Percentiles rank a stretch among this genome's conserved stretches.
phyloP scores from a whole-genome alignment of 2,797 vertebrate species.

The Loris lydekkerianus region DNA sequence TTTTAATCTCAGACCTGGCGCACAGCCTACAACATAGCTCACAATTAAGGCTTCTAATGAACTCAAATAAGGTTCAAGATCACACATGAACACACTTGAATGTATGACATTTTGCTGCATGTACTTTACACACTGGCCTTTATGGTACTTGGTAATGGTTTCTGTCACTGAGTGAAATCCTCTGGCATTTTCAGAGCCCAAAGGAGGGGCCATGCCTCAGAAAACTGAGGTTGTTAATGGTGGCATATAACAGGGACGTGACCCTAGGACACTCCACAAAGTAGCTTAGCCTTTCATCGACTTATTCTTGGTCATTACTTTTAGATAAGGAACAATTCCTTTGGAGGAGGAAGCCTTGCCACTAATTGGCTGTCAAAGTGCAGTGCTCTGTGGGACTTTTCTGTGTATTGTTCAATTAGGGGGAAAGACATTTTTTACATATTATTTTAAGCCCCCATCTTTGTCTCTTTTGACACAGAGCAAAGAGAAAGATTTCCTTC shows the following conservation, averaged over 20 bases:
- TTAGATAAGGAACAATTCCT: neutral
- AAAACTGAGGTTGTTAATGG: neutral
- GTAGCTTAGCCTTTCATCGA: neutral
- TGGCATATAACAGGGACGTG: neutral
- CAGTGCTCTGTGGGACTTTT: neutral
- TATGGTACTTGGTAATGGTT: neutral
- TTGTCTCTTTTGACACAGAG: neutral
- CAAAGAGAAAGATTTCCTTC: constrained; percentile 27
- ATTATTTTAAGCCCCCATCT: constrained; percentile 14
- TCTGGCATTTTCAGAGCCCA: neutral
- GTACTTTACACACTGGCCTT: neutral
- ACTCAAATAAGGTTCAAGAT: neutral
- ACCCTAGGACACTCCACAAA: neutral
- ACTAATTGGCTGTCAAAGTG: neutral
- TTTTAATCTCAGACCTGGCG: neutral
- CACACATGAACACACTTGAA: neutral
- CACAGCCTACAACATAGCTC: neutral
- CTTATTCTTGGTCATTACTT: neutral
- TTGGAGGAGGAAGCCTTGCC: neutral
- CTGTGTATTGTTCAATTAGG: neutral
- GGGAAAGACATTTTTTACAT: neutral
- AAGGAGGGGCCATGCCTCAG: neutral
- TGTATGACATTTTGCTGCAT: neutral
- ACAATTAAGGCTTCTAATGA: neutral
- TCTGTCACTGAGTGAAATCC: neutral